Evolutionary conservation across 2,888 invertebrate species (phyloP).

Genomic region (Dendrolimus houi): DNA sequence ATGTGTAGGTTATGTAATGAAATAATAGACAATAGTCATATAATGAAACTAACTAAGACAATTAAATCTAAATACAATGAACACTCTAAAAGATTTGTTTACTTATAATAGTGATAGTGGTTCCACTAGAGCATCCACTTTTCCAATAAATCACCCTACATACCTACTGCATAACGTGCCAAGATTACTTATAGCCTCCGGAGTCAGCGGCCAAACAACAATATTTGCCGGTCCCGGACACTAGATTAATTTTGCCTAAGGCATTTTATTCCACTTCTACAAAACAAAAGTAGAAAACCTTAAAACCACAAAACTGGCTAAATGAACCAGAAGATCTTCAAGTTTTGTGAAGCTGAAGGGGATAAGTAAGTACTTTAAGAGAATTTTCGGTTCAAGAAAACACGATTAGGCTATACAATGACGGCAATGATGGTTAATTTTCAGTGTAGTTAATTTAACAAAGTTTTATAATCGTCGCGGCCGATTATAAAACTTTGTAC

Average conservation of each 20-base stretch:
- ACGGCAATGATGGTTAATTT: constrained; percentile 1
- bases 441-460: neutral
- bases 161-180: constrained; percentile 63
- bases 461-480: neutral
- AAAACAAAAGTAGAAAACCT: constrained; percentile 20
- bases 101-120: no score
- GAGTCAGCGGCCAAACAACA: constrained; percentile 58
- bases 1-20: no score
- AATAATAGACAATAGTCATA: no score
- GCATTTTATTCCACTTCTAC: constrained; percentile 43
- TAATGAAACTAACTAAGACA: no score
- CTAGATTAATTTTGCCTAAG: constrained; percentile 66
- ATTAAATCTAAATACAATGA: no score
- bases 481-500: no score
- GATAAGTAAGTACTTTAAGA: neutral
- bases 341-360: constrained; percentile 1
- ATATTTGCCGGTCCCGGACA: constrained; percentile 62
- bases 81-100: no score
- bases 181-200: constrained; percentile 65
- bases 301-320: neutral
- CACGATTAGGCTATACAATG: neutral
- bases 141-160: constrained; percentile 60
- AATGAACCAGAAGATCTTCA: neutral
- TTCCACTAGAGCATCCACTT: constrained; percentile 12
- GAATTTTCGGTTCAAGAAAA: neutral